Evolutionary conservation across 2,797 vertebrate species (phyloP).

Genomic region (Thripadectes ignobilis): DNA sequence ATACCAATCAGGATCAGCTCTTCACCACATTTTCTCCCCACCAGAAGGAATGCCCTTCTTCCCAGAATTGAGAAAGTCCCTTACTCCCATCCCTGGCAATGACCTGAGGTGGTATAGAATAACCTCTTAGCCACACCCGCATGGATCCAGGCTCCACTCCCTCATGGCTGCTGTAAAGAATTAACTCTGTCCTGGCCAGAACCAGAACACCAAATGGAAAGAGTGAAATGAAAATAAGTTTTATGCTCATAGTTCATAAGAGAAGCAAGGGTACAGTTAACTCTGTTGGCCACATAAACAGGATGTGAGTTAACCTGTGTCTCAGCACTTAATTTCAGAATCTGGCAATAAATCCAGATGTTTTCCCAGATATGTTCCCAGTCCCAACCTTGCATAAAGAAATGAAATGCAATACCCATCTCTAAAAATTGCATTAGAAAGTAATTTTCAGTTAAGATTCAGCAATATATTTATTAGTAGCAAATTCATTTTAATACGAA

Average conservation of each 20-base stretch:
- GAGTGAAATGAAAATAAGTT: neutral
- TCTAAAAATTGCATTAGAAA: neutral
- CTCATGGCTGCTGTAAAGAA: neutral
- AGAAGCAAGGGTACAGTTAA: neutral
- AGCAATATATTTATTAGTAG: neutral
- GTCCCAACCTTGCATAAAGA: neutral
- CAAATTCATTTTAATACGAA: neutral
- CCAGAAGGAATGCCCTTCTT: neutral
- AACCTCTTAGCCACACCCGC: neutral
- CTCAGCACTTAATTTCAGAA: neutral
- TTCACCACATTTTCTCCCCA: neutral
- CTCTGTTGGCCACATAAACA: neutral
- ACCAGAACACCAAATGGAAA: neutral
- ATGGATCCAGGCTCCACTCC: neutral
- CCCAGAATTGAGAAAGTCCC: neutral
- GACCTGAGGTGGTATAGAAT: neutral
- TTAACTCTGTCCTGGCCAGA: neutral
- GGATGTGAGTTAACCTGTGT: neutral
- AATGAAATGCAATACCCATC: neutral
- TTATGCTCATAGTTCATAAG: neutral
- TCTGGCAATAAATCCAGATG: neutral
- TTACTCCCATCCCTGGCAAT: neutral
- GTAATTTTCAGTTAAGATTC: neutral
- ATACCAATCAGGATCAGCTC: neutral
- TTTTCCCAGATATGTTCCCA: neutral